Base-by-base conservation (phyloP, 2,113 vertebrate genomes). In the Sisor rabdophorus region DNA sequence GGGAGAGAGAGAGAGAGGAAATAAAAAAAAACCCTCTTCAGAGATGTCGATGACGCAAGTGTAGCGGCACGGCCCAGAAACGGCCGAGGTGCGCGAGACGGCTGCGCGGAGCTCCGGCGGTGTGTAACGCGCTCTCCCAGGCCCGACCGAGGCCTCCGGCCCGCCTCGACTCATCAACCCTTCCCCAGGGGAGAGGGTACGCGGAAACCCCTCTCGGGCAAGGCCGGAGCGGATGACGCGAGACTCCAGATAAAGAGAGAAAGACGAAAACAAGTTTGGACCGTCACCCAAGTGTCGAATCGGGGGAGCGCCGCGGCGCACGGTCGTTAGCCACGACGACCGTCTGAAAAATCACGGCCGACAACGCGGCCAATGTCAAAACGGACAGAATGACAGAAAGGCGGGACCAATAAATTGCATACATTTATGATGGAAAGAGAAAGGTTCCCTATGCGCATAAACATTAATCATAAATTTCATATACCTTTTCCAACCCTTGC, bases 91-190 rank as follows among this genome's bases (percentile, higher is more conserved):
- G 79, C 73, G 72, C 69, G 78, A 61, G 86, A 86, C 86, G 92
- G 87, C 89, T 89, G 84, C 76, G 76, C 84, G 87, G 86, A 84
- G 87, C 83, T 84, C 79, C 79, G 86, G 88, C 73, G 69, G 59
- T 65, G 50, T 70, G 63, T 88, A 85, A 84, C 80, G 81, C 77
- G 85, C 86, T 86, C 84, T 83, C 80, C 82, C 71, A 83, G 85
- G 83, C 86, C 76, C 56, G 80, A 85, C 82, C 85, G 85, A 90
- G 88, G 86, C 87, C 81, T 76, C 80, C 83, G 86, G 85, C 86
- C 56, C 81, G 89, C 94, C 93, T 93, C 94, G 94, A 95, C 94
- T 95, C 94, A 94, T 95, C 94, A 94, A 93, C 92, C 92, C n/a
- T n/a, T n/a, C n/a, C n/a, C n/a, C n/a, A n/a, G n/a, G 94, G 93